These are phyloP conservation scores for Porites divaricata DNA, from an alignment of 92 coral and sea anemone species.

Conservation along the genomic window DNA sequence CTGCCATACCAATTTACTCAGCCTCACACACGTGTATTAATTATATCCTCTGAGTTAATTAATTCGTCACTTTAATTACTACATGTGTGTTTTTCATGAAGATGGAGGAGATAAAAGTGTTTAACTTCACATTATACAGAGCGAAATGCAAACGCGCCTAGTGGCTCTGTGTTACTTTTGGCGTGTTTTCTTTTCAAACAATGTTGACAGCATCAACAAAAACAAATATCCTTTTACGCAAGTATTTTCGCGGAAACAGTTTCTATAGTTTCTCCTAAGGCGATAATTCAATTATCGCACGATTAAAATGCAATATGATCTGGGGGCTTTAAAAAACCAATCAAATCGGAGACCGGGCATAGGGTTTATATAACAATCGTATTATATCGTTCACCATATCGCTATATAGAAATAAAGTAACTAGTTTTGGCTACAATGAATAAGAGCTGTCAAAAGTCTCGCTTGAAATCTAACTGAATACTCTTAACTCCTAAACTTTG, in stretches of 20 bases:
- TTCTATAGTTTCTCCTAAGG: constrained; percentile 28
- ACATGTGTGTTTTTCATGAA: constrained; percentile 50
- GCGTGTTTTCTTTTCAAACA: constrained; percentile 57
- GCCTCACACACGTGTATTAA: constrained; percentile 48
- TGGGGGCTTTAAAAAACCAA: constrained; percentile 24
- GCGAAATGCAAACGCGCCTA: not conserved
- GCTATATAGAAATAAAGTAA: constrained; percentile 18
- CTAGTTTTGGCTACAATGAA: constrained; percentile 19
- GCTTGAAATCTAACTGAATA: not conserved
- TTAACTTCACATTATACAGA: constrained; percentile 69
- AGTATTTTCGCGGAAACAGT: constrained; percentile 6
- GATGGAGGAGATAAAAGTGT: constrained; percentile 61
- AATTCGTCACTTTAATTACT: constrained; percentile 63
- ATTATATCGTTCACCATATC: constrained; percentile 11
- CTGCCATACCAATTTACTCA: constrained; percentile 48
- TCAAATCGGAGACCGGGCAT: not conserved
- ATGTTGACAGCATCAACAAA: constrained; percentile 23
- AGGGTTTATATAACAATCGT: constrained; percentile 19
- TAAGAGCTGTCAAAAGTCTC: constrained; percentile 30
- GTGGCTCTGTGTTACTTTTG: constrained; percentile 14
- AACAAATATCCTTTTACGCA: constrained; percentile 14
- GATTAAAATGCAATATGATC: constrained; percentile 42
- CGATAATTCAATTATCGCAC: constrained; percentile 51
- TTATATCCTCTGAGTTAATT: constrained; percentile 58
- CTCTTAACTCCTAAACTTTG: not conserved